Percentiles rank a stretch among this genome's conserved stretches.
Evolutionary conservation across 2,113 vertebrate genomes (phyloP).

Genomic region (Acrocephalus kingi): DNA sequence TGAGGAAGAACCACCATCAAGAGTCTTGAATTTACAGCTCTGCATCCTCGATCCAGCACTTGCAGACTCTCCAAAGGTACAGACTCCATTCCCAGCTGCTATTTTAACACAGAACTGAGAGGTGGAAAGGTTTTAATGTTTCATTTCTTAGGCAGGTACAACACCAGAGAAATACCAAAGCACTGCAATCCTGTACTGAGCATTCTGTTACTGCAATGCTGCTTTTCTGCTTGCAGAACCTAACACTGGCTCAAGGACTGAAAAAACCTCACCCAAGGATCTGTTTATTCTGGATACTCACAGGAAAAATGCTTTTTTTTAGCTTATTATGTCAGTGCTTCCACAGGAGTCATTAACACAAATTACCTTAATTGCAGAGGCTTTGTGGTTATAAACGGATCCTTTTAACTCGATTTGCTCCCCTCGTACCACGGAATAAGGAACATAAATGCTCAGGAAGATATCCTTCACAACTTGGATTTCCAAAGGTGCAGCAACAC

Average conservation of each 20-base stretch:
- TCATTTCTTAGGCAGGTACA: neutral
- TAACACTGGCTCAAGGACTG: neutral
- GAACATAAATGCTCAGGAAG: constrained; percentile 84
- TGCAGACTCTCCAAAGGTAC: constrained; percentile 67
- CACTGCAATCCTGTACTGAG: neutral
- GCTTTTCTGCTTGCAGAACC: neutral
- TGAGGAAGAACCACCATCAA: constrained; percentile 59
- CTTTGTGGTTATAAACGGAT: constrained; percentile 85
- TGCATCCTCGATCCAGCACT: neutral
- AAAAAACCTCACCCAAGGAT: neutral
- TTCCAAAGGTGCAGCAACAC: constrained; percentile 79
- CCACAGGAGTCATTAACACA: neutral
- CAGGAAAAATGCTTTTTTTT: neutral
- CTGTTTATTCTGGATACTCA: neutral
- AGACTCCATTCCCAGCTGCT: constrained; percentile 76
- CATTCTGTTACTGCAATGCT: neutral
- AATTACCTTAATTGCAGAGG: constrained; percentile 58
- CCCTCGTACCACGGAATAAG: constrained; percentile 91
- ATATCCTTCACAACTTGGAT: constrained; percentile 78
- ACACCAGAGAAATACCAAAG: neutral
- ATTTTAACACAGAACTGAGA: constrained; percentile 85
- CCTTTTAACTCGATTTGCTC: constrained; percentile 88
- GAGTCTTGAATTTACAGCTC: neutral
- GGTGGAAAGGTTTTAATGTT: neutral
- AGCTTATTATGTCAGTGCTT: neutral